A percentile compares a stretch with the other conserved stretches of the same genome.
These are phyloP conservation scores for Brachyistius frenatus DNA, from an alignment of 2,113 vertebrate genomes.

Conservation along the genomic window DNA sequence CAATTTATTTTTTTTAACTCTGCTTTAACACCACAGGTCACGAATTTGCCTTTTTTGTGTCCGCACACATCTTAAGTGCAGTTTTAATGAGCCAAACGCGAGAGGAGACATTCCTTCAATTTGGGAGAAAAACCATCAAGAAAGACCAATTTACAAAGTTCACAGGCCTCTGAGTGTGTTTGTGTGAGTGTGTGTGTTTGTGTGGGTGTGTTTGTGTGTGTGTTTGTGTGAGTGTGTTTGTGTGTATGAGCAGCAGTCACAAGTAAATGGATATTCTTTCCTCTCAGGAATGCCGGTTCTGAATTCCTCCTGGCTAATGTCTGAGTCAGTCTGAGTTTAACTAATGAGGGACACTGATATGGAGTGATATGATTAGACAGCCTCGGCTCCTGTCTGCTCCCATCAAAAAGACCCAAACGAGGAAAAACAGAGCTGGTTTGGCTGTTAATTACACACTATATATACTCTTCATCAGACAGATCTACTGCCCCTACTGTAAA, in stretches of 20 bases:
- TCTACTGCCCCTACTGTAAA: too few species aligned
- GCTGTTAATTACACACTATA: background rate
- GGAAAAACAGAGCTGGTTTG: background rate
- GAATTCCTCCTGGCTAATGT: conserved; percentile 65
- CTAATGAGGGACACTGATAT: conserved; percentile 65
- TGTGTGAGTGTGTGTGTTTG: background rate
- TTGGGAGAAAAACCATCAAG: background rate
- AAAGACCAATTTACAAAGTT: conserved; percentile 10
- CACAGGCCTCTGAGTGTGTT: background rate
- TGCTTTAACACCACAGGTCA: conserved; percentile 1
- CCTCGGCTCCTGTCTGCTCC: conserved; percentile 30
- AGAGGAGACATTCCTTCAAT: background rate
- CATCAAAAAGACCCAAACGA: conserved; percentile 32
- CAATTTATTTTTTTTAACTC: background rate
- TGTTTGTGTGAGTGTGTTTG: background rate
- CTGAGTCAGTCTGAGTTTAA: conserved; percentile 61
- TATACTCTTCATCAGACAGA: too few species aligned
- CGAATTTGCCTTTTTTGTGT: background rate
- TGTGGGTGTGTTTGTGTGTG: background rate
- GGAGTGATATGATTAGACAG: conserved; percentile 56
- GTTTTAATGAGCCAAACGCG: conserved; percentile 6
- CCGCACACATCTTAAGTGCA: background rate
- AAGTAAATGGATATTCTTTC: conserved; percentile 53
- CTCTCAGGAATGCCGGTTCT: conserved; percentile 51
- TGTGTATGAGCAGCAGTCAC: conserved; percentile 26